phyloP scores from a whole-genome alignment of 2,797 vertebrate genomes.

The Eutrigla gurnardus region DNA sequence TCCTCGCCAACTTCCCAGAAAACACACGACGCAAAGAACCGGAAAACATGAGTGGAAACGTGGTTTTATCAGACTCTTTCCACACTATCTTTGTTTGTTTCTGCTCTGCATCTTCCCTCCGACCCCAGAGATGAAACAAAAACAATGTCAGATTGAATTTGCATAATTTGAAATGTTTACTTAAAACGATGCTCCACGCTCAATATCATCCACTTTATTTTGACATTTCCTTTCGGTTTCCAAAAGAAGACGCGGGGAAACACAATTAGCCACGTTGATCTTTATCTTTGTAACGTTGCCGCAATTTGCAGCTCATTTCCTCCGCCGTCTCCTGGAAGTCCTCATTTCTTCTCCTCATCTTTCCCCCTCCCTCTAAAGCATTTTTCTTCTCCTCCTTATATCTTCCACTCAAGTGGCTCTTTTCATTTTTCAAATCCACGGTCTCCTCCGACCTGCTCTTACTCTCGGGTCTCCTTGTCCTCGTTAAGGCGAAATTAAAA shows the following conservation, averaged over 20 bases:
- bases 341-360: conserved; percentile 54
- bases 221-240: conserved; percentile 29
- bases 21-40: neutral
- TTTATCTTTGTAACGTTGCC: conserved; percentile 35
- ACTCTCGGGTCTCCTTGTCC: conserved; percentile 42
- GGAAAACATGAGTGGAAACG: too few relatives aligned
- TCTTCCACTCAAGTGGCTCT: conserved; percentile 44
- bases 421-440: conserved; percentile 27
- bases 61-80: neutral
- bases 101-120: neutral
- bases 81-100: neutral
- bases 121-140: neutral
- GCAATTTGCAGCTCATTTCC: conserved; percentile 61
- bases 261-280: conserved; percentile 40
- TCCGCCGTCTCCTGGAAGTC: conserved; percentile 21
- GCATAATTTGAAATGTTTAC: conserved; percentile 9
- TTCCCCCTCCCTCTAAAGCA: conserved; percentile 52
- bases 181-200: neutral
- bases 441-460: conserved; percentile 2
- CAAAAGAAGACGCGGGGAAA: conserved; percentile 31
- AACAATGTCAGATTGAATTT: neutral
- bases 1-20: conserved; percentile 4
- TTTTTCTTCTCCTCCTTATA: conserved; percentile 29
- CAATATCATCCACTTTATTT: neutral
- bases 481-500: conserved; percentile 54